Percentiles rank a stretch among this genome's conserved stretches.
phyloP scores from a whole-genome alignment of 2,797 vertebrate species.

The Poecilia velifera region DNA sequence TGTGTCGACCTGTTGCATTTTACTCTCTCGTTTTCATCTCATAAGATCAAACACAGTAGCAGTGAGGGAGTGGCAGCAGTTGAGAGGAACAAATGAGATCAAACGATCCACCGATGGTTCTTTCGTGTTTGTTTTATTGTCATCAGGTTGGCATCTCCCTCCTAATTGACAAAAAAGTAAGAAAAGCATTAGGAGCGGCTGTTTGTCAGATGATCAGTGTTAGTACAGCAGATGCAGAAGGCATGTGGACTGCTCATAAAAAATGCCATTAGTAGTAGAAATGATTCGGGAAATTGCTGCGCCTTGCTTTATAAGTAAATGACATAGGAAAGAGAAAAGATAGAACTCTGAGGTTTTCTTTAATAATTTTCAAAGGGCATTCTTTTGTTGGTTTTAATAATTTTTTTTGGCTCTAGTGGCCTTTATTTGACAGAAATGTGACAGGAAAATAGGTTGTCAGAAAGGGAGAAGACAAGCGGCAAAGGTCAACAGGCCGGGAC shows the following conservation, averaged over 20 bases:
- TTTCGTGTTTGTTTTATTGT: slow-evolving; percentile 16
- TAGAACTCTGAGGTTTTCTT: not conserved
- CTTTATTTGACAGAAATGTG: too few relatives aligned
- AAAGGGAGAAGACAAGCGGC: too few relatives aligned
- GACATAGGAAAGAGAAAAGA: not conserved
- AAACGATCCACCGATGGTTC: not conserved
- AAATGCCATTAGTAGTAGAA: not conserved
- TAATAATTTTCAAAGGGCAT: too few relatives aligned
- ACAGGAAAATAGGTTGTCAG: too few relatives aligned
- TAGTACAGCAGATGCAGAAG: not conserved
- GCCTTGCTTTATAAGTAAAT: not conserved
- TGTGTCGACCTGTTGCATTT: slow-evolving; percentile 26
- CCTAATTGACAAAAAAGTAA: slow-evolving; percentile 23
- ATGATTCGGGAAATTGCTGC: not conserved
- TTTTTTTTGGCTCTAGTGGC: too few relatives aligned
- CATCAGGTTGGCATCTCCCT: slow-evolving; percentile 17
- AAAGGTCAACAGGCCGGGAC: too few relatives aligned
- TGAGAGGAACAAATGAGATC: slow-evolving; percentile 24
- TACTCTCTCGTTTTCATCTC: not conserved
- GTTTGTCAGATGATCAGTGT: not conserved
- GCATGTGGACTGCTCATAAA: not conserved
- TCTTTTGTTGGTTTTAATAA: too few relatives aligned
- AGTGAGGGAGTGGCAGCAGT: not conserved
- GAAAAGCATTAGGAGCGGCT: not conserved
- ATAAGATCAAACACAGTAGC: not conserved